Percentiles rank a stretch among this genome's conserved stretches.
These are phyloP conservation scores for Phenganax marumi DNA, from an alignment of 92 coral and sea anemone genomes.

Conservation along the genomic window DNA sequence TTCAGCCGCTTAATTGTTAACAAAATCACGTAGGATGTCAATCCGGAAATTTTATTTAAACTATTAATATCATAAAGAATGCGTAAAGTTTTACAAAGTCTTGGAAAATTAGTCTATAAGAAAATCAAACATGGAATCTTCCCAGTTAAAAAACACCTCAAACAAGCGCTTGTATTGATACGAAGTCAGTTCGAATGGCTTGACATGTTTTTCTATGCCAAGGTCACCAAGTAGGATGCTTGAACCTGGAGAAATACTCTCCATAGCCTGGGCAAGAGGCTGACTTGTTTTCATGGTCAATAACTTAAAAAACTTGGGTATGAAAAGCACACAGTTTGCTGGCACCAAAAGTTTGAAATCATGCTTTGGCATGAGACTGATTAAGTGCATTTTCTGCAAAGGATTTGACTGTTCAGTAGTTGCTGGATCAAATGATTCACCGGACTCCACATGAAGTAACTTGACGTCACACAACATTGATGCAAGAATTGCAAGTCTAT, in stretches of 20 bases:
- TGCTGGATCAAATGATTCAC: conserved; percentile 70
- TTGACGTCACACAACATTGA: conserved; percentile 74
- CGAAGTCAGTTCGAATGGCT: conserved; percentile 66
- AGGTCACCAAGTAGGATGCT: conserved; percentile 65
- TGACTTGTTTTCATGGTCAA: conserved; percentile 75
- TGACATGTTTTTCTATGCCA: conserved; percentile 53
- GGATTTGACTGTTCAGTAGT: conserved; percentile 52
- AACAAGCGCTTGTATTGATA: conserved; percentile 65
- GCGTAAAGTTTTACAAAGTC: too few relatives aligned
- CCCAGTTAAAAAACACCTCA: conserved; percentile 79
- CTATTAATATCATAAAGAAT: too few relatives aligned
- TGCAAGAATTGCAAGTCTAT: conserved; percentile 78
- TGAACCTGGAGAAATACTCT: conserved; percentile 83
- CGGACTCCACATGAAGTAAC: conserved; percentile 70
- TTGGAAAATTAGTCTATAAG: conserved; percentile 23
- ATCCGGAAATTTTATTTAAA: too few relatives aligned
- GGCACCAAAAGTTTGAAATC: conserved; percentile 55
- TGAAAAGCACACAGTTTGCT: conserved; percentile 59
- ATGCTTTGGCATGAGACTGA: conserved; percentile 77
- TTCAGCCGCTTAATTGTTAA: too few relatives aligned
- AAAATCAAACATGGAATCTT: conserved; percentile 69
- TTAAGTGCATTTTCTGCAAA: conserved; percentile 59
- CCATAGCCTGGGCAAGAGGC: conserved; percentile 67
- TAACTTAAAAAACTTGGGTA: conserved; percentile 79
- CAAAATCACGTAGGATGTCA: too few relatives aligned